Percentiles rank a stretch among this genome's conserved stretches.
Evolutionary conservation across 2,113 vertebrate genomes (phyloP).

Genomic region (Porphyrio hochstetteri): DNA sequence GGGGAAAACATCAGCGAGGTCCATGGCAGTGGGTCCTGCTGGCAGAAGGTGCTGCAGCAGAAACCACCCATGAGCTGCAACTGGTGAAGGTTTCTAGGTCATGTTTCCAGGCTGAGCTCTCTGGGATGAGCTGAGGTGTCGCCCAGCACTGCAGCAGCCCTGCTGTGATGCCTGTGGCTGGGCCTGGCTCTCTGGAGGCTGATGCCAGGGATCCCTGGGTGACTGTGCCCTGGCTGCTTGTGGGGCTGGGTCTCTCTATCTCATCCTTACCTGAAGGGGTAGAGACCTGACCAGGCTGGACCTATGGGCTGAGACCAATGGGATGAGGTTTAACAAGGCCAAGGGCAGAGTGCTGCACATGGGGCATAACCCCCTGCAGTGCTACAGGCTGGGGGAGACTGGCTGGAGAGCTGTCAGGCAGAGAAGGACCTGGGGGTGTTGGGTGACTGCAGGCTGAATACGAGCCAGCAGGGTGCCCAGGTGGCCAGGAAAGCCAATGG

Average conservation of each 20-base stretch:
- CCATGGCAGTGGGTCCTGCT: accelerated
- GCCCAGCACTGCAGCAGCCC: neutral
- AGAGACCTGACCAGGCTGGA: too few relatives aligned
- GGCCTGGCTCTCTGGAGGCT: accelerated
- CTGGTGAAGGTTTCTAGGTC: neutral
- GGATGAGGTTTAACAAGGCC: too few relatives aligned
- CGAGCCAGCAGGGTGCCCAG: too few relatives aligned
- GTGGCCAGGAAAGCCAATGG: too few relatives aligned
- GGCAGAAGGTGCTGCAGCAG: neutral
- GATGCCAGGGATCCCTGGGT: neutral
- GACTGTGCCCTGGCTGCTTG: neutral
- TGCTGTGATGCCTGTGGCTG: neutral
- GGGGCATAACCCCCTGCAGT: too few relatives aligned
- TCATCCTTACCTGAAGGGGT: accelerated
- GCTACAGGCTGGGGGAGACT: too few relatives aligned
- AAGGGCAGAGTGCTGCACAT: too few relatives aligned
- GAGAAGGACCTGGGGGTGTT: too few relatives aligned
- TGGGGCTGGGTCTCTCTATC: neutral
- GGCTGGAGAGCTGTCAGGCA: too few relatives aligned
- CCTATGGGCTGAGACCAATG: too few relatives aligned
- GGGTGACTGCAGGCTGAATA: too few relatives aligned
- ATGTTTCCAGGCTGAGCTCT: neutral
- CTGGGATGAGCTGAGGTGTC: neutral
- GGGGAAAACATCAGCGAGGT: accelerated
- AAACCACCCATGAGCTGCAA: neutral